Evolutionary conservation across 2,888 invertebrate genomes (phyloP).

Genomic region (Scotopteryx bipunctaria): DNA sequence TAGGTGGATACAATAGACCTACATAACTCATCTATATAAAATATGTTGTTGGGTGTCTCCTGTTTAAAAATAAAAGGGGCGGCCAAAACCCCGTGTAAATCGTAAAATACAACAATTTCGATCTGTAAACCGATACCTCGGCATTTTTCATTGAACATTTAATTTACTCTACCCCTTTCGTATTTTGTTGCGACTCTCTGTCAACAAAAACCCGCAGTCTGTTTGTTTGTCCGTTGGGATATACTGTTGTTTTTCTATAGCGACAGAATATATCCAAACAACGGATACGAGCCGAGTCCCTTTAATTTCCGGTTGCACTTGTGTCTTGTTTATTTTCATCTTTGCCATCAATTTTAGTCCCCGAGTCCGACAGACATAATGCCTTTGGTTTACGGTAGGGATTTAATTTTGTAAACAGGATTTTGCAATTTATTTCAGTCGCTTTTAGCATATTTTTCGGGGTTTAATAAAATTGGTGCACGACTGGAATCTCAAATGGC

Average conservation of each 20-base stretch:
- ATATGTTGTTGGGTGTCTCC: too few relatives aligned
- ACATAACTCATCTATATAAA: too few relatives aligned
- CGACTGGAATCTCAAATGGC: too few relatives aligned
- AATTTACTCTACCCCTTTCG: constrained; percentile 30
- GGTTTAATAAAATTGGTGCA: too few relatives aligned
- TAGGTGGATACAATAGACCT: too few relatives aligned
- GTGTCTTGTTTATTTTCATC: constrained; percentile 60
- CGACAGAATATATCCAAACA: constrained; percentile 42
- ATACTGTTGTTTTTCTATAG: constrained; percentile 56
- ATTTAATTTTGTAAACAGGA: not conserved
- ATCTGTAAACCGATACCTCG: constrained; percentile 4
- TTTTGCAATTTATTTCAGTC: too few relatives aligned
- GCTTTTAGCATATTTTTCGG: not conserved
- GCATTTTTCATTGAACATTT: constrained; percentile 30
- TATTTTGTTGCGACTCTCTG: constrained; percentile 27
- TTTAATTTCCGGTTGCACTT: constrained; percentile 69
- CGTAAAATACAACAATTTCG: not conserved
- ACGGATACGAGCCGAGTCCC: constrained; percentile 55
- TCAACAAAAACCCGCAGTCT: constrained; percentile 35
- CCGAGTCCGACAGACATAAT: constrained; percentile 37
- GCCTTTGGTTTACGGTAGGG: constrained; percentile 16
- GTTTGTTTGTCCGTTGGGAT: constrained; percentile 43
- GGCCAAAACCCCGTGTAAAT: not conserved
- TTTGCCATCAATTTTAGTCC: constrained; percentile 52
- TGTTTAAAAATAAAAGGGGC: not conserved